Base-by-base conservation (phyloP, 2,888 invertebrate species). In the Chaetoderma sp. region DNA sequence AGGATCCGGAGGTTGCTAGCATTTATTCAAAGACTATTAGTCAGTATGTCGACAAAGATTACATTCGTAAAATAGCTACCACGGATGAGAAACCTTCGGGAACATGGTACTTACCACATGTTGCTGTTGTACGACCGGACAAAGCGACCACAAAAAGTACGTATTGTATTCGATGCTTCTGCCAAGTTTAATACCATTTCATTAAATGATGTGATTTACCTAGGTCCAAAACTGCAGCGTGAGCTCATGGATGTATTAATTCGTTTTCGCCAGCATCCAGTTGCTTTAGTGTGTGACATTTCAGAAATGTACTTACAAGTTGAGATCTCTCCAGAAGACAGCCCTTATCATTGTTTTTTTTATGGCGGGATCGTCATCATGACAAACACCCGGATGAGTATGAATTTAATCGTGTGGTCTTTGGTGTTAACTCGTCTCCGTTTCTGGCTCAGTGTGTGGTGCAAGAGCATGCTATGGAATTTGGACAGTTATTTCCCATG, bases 81-180 rank as follows among this genome's bases (percentile, higher is more conserved):
- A n/a, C n/a, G n/a, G n/a, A n/a, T n/a, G n/a, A n/a, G n/a, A n/a
- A n/a, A n/a, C n/a, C n/a, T n/a, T n/a, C n/a, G n/a, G 36, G 55
- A 8, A 23, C 23, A 13, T 57, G 66, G 58, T 66, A 62, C 47
- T 25, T 61, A 16, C 57, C 57, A 1, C 62, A 63, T 52, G 52
- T 57, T 25, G 54, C 36, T 23, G 58, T 66, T 4, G 36, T 42
- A 8, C 18, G 23, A 23, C 54, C 50, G 13, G 58, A 68, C 36
- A 8, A 44, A 47, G 28, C 63, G 60, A 42, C 55, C 60, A 25
- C 61, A 56, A 18, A 71, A 71, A 21, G 4, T 63, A 1, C 16
- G 71, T 21, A 55, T 71, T 23, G 69, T 71, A 18, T 69, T 69
- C 47, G 66, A 71, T 47, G 68, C 68, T 54, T 63, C 70, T 4